Base-by-base conservation (phyloP, 2,888 invertebrate species). In the Apamea monoglypha region DNA sequence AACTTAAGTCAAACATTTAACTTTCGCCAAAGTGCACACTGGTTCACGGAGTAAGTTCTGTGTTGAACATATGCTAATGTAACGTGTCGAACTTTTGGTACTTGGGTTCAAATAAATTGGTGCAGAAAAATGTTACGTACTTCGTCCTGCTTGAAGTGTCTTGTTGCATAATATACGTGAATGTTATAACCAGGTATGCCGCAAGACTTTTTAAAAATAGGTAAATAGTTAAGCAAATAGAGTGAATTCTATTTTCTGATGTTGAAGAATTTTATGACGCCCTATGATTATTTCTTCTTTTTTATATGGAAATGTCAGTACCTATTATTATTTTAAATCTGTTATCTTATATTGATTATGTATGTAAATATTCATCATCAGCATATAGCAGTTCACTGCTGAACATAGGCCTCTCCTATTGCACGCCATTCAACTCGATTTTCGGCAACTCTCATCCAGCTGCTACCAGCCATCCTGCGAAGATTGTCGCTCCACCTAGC, bases 61-160 rank as follows among this genome's bases (percentile, higher is more conserved):
- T 44, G 84, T 68, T 73, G n/a, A 72, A 69, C 47, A 36, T 84
- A 50, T 64, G 68, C 63, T 25, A 68, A 78, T 61, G 14, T 73
- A 32, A 50, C 18, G 32, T 44, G 29, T 18, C n/a, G 59, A 84
- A 84, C 40, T 84, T 84, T 44, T 64, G 18, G 40, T 12, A 66
- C 77, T 83, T 47, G 40, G 2, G 21, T 56, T 78, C 32, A 59
- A 70, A 83, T 70, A 83, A 81, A 76, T 81, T 29, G 32, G 63
- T 21, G 25, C 16, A 16, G 59, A 32, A 36, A 70, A 53, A 78
- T 78, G 21, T 56, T 36, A 29, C n/a, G 12, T 71, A 53, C 32
- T 25, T 2, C 12, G 21, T 40, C 64, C 14, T 36, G 6, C 25
- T 59, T 59, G 0, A 61, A 50, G 50, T 36, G 8, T 2, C 12